These are phyloP conservation scores for Lasioglossum oenotherae DNA, from an alignment of 2,888 invertebrate genomes.

Conservation along the genomic window DNA sequence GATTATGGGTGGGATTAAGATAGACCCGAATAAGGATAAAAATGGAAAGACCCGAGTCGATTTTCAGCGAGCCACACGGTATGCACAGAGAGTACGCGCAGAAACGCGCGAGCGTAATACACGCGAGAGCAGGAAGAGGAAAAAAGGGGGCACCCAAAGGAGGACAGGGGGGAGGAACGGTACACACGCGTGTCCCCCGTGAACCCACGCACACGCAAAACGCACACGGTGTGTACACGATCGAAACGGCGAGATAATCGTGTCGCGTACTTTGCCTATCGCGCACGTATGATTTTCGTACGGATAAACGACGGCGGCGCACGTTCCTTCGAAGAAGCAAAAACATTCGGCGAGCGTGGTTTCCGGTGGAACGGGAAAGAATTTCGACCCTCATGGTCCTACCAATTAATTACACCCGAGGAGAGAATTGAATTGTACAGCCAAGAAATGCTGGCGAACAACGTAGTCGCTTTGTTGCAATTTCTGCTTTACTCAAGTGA, in stretches of 20 bases:
- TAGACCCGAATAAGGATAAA: background rate
- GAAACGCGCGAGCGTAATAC: conserved; percentile 31
- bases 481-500: background rate
- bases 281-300: conserved; percentile 52
- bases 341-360: background rate
- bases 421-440: background rate
- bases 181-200: conserved; percentile 56
- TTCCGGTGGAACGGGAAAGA: background rate
- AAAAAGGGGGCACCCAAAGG: conserved; percentile 14
- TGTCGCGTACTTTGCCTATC: conserved; percentile 64
- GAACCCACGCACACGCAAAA: conserved; percentile 48
- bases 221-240: conserved; percentile 46
- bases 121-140: conserved; percentile 41
- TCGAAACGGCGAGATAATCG: conserved; percentile 70
- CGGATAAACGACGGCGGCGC: conserved; percentile 50
- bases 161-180: conserved; percentile 12
- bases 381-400: background rate
- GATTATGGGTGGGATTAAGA: background rate
- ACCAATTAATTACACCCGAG: background rate
- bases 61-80: conserved; percentile 30
- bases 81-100: conserved; percentile 9
- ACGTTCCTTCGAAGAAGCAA: conserved; percentile 18
- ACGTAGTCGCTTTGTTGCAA: background rate
- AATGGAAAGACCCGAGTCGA: background rate
- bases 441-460: background rate